Evolutionary conservation across 1,140 invertebrate genomes (phyloP).

Genomic region (Sminthurinus signatus): DNA sequence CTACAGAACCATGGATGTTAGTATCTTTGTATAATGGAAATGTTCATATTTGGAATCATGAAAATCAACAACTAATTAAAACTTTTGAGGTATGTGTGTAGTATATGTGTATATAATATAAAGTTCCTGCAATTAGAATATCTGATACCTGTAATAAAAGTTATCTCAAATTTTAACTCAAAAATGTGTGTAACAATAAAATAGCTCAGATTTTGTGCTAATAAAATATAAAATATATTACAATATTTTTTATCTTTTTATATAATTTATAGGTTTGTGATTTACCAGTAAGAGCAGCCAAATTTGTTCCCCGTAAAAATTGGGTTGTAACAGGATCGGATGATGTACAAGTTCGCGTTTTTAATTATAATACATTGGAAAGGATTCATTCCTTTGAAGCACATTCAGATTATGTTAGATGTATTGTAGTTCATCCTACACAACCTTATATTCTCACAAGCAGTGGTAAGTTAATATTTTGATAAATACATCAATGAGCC

Average conservation of each 20-base stretch:
- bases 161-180: too few relatives aligned
- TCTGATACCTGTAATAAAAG: too few relatives aligned
- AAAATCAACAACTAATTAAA: slow-evolving; percentile 86
- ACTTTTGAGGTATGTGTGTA: slow-evolving; percentile 85
- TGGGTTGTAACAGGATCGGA: slow-evolving; percentile 98
- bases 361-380: slow-evolving; percentile 98
- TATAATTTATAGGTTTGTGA: slow-evolving; percentile 80
- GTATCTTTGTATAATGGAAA: slow-evolving; percentile 97
- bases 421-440: slow-evolving; percentile 93
- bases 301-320: slow-evolving; percentile 95
- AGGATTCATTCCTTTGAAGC: slow-evolving; percentile 93
- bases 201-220: too few relatives aligned
- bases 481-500: too few relatives aligned
- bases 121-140: too few relatives aligned
- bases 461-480: slow-evolving; percentile 63
- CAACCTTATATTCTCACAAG: slow-evolving; percentile 95
- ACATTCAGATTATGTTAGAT: slow-evolving; percentile 96
- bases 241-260: too few relatives aligned
- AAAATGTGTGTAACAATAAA: too few relatives aligned
- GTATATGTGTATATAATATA: too few relatives aligned
- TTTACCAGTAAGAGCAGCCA: slow-evolving; percentile 86
- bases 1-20: slow-evolving; percentile 95
- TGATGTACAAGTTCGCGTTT: slow-evolving; percentile 91
- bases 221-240: too few relatives aligned
- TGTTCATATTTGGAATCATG: slow-evolving; percentile 99